Evolutionary conservation across 2,113 vertebrate species (phyloP), one percentile per base, ranked within the genome.

Genomic region (Lophochroa leadbeateri): DNA sequence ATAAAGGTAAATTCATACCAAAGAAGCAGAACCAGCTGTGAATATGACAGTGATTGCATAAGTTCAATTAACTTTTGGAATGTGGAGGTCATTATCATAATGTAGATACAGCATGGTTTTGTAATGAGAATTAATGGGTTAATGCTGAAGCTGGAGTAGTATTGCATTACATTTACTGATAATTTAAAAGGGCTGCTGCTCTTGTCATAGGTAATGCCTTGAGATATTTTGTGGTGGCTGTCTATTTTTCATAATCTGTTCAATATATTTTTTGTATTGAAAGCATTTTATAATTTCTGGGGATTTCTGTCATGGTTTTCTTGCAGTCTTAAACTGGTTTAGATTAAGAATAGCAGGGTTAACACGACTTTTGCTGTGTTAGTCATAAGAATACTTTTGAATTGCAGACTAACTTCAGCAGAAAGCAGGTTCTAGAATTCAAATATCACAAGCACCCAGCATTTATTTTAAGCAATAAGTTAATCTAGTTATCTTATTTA

Each of bases 1-100:
- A 98, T 99, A 81, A 99, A 99, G 99, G 99, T 99, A 97, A 92
- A 63, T 70, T 64, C 18, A 46, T 95, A 41, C 55, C 35, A 16
- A 79, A 64, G 29, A 58, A 52, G 23, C 49, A 43, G 37, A 88
- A 46, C 20, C 7, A 76, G 37, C 7, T 84, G 9, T 52, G 61
- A 88, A 69, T 60, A 27, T 33, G 43, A 23, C 17, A 44, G 31
- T 60, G 13, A 3, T 18, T 80, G 6, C 46, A 4, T 53, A 27
- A 2, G 1, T 37, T 75, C 41, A 52, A 13, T 7, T 69, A 57
- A 7, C 7, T 43, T 95, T n/a, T 47, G 29, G 37, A 88, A 43
- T 55, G 33, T 7, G 3, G 17, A 61, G 49, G 41, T 71, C 82
- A 5, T 2, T 67, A 17, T 24, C 3, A 11, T 63, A 63, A 31